phyloP scores from a whole-genome alignment of 1,140 invertebrate species.

The Steinernema khuongi region DNA sequence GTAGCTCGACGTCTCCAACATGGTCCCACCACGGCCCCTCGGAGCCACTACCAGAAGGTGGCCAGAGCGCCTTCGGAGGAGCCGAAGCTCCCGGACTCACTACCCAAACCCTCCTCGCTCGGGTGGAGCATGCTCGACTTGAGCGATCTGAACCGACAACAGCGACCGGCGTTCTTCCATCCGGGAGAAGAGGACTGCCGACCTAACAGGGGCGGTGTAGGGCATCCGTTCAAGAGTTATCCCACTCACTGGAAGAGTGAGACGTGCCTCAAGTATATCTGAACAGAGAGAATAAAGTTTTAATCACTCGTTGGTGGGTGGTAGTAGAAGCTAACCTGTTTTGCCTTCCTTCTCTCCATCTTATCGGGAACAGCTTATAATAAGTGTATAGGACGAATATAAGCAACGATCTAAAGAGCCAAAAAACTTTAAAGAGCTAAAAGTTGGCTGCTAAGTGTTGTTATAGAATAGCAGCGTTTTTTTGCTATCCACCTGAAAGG shows the following conservation, averaged over 20 bases:
- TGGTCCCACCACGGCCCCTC: not conserved
- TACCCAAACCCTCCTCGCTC: not conserved
- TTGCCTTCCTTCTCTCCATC: too few species aligned
- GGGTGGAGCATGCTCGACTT: conserved; percentile 3
- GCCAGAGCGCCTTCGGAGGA: not conserved
- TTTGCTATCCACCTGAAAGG: too few species aligned
- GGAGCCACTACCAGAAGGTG: conserved; percentile 3
- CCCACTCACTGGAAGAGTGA: not conserved
- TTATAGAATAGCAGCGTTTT: too few species aligned
- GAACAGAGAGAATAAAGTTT: not conserved
- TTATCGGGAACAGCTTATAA: too few species aligned
- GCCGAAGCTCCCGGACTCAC: not conserved
- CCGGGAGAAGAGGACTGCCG: not conserved
- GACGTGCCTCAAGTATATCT: not conserved
- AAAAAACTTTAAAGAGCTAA: too few species aligned
- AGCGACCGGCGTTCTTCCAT: conserved; percentile 5
- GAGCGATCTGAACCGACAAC: conserved; percentile 1
- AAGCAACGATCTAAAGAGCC: too few species aligned
- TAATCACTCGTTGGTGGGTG: too few species aligned
- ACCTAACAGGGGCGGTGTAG: not conserved
- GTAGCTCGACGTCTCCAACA: not conserved
- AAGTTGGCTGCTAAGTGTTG: too few species aligned
- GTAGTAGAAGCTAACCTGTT: too few species aligned
- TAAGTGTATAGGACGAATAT: too few species aligned
- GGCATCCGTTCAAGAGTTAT: conserved; percentile 1